Conservation (phyloP, 2,888 invertebrate genomes). For the Leucophenga maculata region DNA sequence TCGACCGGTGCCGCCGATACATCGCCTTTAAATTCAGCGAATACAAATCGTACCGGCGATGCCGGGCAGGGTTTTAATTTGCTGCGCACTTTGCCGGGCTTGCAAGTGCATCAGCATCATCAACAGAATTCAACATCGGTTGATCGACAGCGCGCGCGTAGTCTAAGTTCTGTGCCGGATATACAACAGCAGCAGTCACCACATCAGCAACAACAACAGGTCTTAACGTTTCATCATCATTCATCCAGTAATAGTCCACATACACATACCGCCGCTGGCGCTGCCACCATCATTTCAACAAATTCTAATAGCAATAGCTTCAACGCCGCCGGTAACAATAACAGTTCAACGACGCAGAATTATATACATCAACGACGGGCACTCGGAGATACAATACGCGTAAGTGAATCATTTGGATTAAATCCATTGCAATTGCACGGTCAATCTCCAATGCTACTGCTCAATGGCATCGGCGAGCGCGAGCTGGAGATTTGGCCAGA, state of each 20-base stretch:
- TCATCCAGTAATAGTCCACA: conserved; percentile 46
- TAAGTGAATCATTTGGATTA: conserved; percentile 43
- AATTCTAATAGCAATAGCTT: conserved; percentile 50
- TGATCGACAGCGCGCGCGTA: conserved; percentile 87
- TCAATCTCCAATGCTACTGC: conserved; percentile 70
- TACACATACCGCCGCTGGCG: conserved; percentile 51
- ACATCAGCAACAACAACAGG: conserved; percentile 44
- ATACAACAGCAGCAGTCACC: conserved; percentile 71
- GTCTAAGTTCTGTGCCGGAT: conserved; percentile 87
- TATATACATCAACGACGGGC: conserved; percentile 59
- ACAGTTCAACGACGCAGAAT: conserved; percentile 56
- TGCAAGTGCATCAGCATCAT: conserved; percentile 75
- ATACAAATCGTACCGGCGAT: conserved; percentile 47
- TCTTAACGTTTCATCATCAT: conserved; percentile 63
- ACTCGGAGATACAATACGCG: conserved; percentile 58
- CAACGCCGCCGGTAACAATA: conserved; percentile 51
- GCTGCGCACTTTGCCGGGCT: conserved; percentile 81
- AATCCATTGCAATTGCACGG: conserved; percentile 29
- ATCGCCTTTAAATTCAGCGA: conserved; percentile 42
- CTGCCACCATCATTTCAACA: conserved; percentile 41
- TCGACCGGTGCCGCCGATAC: conserved; percentile 72
- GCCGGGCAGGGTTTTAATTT: conserved; percentile 77
- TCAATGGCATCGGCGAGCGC: conserved; percentile 76
- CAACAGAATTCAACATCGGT: conserved; percentile 75
- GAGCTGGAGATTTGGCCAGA: conserved; percentile 32